Base-by-base conservation (phyloP, 2,113 vertebrate genomes). In the Daubentonia madagascariensis region DNA sequence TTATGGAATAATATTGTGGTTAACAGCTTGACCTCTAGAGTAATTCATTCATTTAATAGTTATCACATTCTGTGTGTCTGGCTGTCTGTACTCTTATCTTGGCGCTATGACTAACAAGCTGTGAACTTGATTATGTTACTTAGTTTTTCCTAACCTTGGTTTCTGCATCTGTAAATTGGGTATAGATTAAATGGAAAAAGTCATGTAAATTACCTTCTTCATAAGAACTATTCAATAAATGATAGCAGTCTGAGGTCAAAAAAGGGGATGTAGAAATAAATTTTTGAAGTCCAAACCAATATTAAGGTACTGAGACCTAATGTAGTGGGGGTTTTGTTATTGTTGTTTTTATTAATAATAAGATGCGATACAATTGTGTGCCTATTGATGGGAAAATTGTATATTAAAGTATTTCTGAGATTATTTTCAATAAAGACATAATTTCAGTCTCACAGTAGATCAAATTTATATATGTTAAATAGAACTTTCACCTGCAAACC, bases 1-100 rank as follows among this genome's bases (percentile, higher is more conserved):
- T 67, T 94, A 67, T 65, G 72, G 43, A 35, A 73, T 45, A 57
- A 54, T 40, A 1, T 32, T 13, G 35, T 89, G 57, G 50, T n/a
- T 95, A 92, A 54, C 6, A 83, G 94, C 84, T 59, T 67, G 92
- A 16, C 40, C 18, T 67, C 48, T 80, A 32, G 40, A 54, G 32
- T 87, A 75, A 85, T 43, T 92, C 32, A 35, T 81, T 88, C 43
- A 89, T 70, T 93, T 96, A 76, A 61, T 70, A 52, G 91, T 89
- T 81, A 63, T 63, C 72, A 54, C 81, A 79, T 86, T 87, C 63
- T 70, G 30, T 79, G 43, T 94, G 65, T 91, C 79, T 90, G 79
- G n/a, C 61, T 61, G 7, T 13, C 20, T 54, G 32, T 85, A 8
- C 12, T 59, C 30, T 86, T 52, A 81, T 72, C 37, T 85, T 84